These are phyloP conservation scores for Cistogaster globosa DNA, from an alignment of 2,888 invertebrate species.

Conservation along the genomic window DNA sequence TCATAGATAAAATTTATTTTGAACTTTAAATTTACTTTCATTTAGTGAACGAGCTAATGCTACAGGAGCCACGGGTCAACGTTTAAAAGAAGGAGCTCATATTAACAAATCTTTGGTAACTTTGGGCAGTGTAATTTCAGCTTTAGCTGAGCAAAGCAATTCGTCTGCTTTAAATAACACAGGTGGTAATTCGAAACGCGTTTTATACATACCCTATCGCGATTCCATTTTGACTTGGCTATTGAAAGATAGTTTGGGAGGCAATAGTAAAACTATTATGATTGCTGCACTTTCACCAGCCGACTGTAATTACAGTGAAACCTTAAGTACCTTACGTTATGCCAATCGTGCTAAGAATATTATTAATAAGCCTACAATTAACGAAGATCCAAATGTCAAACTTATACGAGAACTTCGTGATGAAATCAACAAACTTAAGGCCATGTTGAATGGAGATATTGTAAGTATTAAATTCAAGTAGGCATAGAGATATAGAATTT, in stretches of 20 bases:
- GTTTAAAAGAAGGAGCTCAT: constrained; percentile 94
- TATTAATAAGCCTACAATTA: constrained; percentile 94
- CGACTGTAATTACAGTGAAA: constrained; percentile 94
- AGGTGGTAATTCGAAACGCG: constrained; percentile 79
- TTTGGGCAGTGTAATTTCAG: constrained; percentile 93
- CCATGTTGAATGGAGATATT: constrained; percentile 88
- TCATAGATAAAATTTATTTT: background rate
- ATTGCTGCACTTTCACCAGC: constrained; percentile 92
- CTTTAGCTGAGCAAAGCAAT: constrained; percentile 87
- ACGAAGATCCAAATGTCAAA: constrained; percentile 95
- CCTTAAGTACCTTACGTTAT: constrained; percentile 92
- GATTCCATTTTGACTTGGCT: constrained; percentile 95
- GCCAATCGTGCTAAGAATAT: constrained; percentile 96
- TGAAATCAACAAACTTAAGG: constrained; percentile 92
- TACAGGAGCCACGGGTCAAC: constrained; percentile 94
- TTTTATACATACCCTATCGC: constrained; percentile 92
- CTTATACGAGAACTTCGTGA: constrained; percentile 92
- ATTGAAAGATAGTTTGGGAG: constrained; percentile 93
- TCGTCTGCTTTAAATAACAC: constrained; percentile 82
- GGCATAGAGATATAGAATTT: background rate
- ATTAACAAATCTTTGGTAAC: constrained; percentile 96
- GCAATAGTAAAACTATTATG: constrained; percentile 96
- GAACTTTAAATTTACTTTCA: constrained; percentile 48
- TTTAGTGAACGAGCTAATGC: constrained; percentile 92
- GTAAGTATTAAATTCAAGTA: constrained; percentile 81